Percentiles rank a stretch among this genome's conserved stretches.
These are phyloP conservation scores for Tipula lateralis DNA, from an alignment of 2,888 invertebrate species.

Conservation along the genomic window DNA sequence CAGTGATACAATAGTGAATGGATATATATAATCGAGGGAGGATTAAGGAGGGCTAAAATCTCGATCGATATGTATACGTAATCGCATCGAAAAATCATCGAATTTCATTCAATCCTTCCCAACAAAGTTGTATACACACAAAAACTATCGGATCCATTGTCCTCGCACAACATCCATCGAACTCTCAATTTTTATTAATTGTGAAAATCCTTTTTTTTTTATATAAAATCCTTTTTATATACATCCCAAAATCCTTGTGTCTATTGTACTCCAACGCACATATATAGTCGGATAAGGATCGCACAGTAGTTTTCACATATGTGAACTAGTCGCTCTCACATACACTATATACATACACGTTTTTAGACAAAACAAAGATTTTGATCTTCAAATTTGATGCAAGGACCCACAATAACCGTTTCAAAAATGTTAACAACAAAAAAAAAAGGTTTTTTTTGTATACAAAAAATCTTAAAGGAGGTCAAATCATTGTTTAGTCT, in stretches of 20 bases:
- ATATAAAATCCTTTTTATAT: neutral
- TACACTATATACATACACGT: neutral
- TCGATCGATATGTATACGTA: neutral
- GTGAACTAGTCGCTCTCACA: neutral
- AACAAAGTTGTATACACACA: neutral
- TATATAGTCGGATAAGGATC: neutral
- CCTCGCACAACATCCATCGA: neutral
- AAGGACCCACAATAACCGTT: constrained; percentile 12
- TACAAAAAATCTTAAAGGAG: neutral
- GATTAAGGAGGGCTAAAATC: neutral
- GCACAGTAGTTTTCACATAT: constrained; percentile 29
- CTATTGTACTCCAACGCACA: constrained; percentile 24
- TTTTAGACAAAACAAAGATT: constrained; percentile 20
- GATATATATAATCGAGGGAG: neutral
- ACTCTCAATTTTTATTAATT: neutral
- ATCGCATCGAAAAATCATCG: neutral
- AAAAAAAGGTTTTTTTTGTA: neutral
- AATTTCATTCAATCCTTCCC: neutral
- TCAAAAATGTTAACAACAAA: neutral
- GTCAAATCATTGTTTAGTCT: constrained; percentile 20
- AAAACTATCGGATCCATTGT: neutral
- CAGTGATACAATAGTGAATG: neutral
- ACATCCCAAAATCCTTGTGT: too few species aligned
- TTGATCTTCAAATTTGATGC: constrained; percentile 28
- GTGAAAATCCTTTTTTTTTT: neutral